Conservation (phyloP, 2,888 invertebrate genomes). For the Euplexia lucipara region DNA sequence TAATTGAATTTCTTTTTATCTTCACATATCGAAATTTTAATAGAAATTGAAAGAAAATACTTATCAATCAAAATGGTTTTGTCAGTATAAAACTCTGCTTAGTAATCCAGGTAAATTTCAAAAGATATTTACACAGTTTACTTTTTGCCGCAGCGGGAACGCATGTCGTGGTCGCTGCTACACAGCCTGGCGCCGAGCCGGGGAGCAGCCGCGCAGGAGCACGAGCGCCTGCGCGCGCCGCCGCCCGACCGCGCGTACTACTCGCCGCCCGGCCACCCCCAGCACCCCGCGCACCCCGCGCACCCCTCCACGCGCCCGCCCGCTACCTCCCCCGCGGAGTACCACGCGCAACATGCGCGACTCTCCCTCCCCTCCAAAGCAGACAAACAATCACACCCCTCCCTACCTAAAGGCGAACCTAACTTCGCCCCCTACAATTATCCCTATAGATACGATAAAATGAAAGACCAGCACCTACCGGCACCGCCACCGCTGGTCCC, state of each 20-base stretch:
- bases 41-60: too few species aligned
- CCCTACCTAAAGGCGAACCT: slow-evolving; percentile 92
- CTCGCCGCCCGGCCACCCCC: slow-evolving; percentile 68
- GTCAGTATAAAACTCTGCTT: not conserved
- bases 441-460: slow-evolving; percentile 92
- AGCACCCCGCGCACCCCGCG: slow-evolving; percentile 67
- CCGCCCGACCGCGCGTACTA: slow-evolving; percentile 73
- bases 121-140: slow-evolving; percentile 48
- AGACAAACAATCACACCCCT: slow-evolving; percentile 81
- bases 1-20: slow-evolving; percentile 8
- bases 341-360: slow-evolving; percentile 77
- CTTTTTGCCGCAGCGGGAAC: slow-evolving; percentile 86
- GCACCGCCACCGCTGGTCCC: slow-evolving; percentile 93
- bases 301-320: slow-evolving; percentile 71
- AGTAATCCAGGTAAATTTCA: too few species aligned
- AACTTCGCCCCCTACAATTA: slow-evolving; percentile 93
- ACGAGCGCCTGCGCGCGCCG: slow-evolving; percentile 70
- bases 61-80: not conserved
- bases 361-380: slow-evolving; percentile 79
- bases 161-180: slow-evolving; percentile 91
- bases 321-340: slow-evolving; percentile 76
- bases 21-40: too few species aligned
- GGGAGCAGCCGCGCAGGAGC: slow-evolving; percentile 72
- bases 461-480: slow-evolving; percentile 91
- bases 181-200: slow-evolving; percentile 88